Percentiles rank a stretch among this genome's conserved stretches.
phyloP scores from a whole-genome alignment of 2,888 invertebrate genomes.

The Bimastos eiseni region DNA sequence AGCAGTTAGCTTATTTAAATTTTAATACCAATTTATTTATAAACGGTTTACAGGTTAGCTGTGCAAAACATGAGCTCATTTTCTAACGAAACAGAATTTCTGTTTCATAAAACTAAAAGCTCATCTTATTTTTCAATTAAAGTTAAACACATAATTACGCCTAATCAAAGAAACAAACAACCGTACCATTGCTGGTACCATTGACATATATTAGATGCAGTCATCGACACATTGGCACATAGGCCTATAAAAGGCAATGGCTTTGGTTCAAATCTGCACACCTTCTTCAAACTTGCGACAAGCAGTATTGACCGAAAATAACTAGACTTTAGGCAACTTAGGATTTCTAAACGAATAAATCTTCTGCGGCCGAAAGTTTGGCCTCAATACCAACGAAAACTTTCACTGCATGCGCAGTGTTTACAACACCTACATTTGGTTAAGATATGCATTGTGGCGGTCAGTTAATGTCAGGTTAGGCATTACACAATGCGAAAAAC shows the following conservation, averaged over 20 bases:
- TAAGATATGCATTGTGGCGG: too few species aligned
- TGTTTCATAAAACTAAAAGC: background rate
- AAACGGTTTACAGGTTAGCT: background rate
- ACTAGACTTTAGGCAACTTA: background rate
- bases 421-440: too few species aligned
- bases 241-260: background rate
- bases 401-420: too few species aligned
- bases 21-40: background rate
- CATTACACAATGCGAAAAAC: too few species aligned
- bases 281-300: background rate
- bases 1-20: background rate
- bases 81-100: background rate
- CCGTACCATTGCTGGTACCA: too few species aligned
- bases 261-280: background rate
- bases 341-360: too few species aligned
- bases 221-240: background rate
- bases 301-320: constrained; percentile 2
- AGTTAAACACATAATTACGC: background rate
- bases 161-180: background rate
- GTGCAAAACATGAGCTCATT: background rate
- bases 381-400: too few species aligned
- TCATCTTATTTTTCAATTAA: background rate
- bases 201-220: too few species aligned
- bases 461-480: too few species aligned
- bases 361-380: too few species aligned